phyloP scores from a whole-genome alignment of 2,797 vertebrate genomes.

The Malurus splendens region DNA sequence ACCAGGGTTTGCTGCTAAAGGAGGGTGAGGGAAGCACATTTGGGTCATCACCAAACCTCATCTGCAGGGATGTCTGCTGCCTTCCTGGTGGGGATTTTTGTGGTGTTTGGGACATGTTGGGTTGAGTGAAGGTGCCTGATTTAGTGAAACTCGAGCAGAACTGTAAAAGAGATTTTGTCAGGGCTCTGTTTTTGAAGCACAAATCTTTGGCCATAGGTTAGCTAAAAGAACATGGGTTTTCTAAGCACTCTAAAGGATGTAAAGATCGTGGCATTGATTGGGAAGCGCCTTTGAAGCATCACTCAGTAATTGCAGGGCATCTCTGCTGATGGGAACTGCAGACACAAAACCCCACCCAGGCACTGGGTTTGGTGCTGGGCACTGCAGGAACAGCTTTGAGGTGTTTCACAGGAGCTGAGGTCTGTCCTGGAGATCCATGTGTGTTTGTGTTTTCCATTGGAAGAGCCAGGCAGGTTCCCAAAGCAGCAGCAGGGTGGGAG shows the following conservation, averaged over 20 bases:
- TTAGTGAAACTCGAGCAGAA: neutral
- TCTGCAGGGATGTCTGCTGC: neutral
- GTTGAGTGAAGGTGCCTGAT: neutral
- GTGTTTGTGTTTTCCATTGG: rapidly evolving
- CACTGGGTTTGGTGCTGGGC: neutral
- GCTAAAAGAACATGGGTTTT: neutral
- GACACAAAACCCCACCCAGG: rapidly evolving
- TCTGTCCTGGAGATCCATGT: rapidly evolving
- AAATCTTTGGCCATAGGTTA: rapidly evolving
- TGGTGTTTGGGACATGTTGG: neutral
- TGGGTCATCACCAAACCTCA: neutral
- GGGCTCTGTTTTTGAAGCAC: neutral
- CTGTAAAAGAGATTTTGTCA: neutral
- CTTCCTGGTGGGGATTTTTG: neutral
- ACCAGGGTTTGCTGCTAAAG: neutral
- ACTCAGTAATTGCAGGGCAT: neutral
- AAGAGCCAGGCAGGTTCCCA: neutral
- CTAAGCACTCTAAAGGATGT: neutral
- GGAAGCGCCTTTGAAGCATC: neutral
- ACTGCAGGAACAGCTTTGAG: neutral
- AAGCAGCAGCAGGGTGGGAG: rapidly evolving
- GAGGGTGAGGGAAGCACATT: rapidly evolving
- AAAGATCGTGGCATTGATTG: neutral
- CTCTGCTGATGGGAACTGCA: neutral
- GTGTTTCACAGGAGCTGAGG: neutral